Evolutionary conservation across 2,113 vertebrate genomes (phyloP), one percentile per base, ranked within the genome.

Genomic region (Ariopsis seemanni): DNA sequence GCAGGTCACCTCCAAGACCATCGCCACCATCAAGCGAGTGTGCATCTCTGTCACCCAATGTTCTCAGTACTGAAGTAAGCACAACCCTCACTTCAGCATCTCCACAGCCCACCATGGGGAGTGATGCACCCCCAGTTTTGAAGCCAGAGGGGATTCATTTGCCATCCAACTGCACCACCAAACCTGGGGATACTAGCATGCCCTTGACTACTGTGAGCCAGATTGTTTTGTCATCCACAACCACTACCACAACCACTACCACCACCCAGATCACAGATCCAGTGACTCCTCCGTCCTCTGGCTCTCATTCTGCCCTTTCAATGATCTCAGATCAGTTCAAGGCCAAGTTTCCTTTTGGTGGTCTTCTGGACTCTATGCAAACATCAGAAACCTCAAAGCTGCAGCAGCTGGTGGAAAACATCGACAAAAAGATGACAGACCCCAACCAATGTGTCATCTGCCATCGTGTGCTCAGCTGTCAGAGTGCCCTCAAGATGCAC

Each of bases 401-500:
- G 72, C 98, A 99, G 94, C 98, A 99, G 93, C 93, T 99, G 85
- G 98, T 99, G 80, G 98, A 99, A 93, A 99, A 99, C 92, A 99
- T 99, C 85, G 98, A 99, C 93, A 99, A 99, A 94, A 99, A 99
- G 94, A 98, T 99, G 97, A 97, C 97, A 0, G 98, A 99, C 92
- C 98, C 98, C 27, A 99, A 99, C 95, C 98, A 99, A 90, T 99
- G 98, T 0, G 96, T 97, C 90, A 99, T 99, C 93, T 99, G 98
- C 94, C 98, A 98, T 92, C 97, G 98, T 0, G 97, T 99, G 90
- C 97, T 99, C 90, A 99, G 98, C 93, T 99, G 98, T 93, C 98
- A 99, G 96, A 99, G 98, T 7, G 98, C 98, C 67, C 97, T 99
- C 84, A 99, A 99, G 95, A 99, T 99, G 98, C 98, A 99, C 94